A percentile compares a stretch with the other conserved stretches of the same genome.
These are phyloP conservation scores for Orius insidiosus DNA, from an alignment of 1,140 invertebrate species.

Conservation along the genomic window DNA sequence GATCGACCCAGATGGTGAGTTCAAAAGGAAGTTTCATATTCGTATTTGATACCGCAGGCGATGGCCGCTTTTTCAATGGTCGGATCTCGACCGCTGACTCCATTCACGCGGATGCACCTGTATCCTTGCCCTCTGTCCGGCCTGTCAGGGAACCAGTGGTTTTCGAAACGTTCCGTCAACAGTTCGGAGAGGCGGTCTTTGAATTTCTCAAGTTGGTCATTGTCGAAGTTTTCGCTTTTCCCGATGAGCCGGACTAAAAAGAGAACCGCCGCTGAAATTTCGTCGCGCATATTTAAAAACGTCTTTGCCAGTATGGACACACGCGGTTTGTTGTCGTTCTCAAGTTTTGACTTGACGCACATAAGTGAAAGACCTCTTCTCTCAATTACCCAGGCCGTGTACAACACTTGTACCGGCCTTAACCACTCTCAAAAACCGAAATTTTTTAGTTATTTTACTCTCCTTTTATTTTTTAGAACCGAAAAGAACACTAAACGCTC, in stretches of 20 bases:
- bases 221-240: conserved; percentile 39
- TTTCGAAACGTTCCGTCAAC: conserved; percentile 39
- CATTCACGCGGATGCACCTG: conserved; percentile 56
- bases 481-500: too few species aligned
- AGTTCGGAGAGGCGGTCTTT: conserved; percentile 33
- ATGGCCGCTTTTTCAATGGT: conserved; percentile 45
- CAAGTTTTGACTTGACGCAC: too few species aligned
- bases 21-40: conserved; percentile 49
- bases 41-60: conserved; percentile 44
- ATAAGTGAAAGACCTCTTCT: too few species aligned
- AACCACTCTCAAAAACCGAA: too few species aligned
- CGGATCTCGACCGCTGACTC: conserved; percentile 41
- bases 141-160: conserved; percentile 60
- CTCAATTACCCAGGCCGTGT: too few species aligned
- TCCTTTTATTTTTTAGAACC: too few species aligned
- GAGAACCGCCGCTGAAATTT: conserved; percentile 32
- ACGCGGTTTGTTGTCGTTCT: too few species aligned
- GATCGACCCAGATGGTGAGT: conserved; percentile 60
- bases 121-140: conserved; percentile 58
- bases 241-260: conserved; percentile 37
- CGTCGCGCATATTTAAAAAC: conserved; percentile 29
- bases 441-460: too few species aligned
- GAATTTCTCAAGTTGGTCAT: conserved; percentile 37
- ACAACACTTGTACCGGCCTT: too few species aligned
- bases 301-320: neutral